phyloP scores from a whole-genome alignment of 2,113 vertebrate species.

The Tupaia tana region DNA sequence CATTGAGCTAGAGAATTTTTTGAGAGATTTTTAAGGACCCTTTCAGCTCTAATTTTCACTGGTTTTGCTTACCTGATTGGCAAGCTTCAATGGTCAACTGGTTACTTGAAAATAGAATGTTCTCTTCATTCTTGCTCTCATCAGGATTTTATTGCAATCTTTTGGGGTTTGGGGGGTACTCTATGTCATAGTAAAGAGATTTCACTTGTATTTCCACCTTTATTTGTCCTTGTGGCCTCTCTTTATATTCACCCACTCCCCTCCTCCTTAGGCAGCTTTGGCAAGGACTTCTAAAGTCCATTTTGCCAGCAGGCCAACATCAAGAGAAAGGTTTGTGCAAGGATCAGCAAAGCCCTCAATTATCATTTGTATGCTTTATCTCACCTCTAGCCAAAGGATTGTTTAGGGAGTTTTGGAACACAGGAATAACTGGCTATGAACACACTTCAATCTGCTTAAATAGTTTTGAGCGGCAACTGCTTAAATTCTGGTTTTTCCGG shows the following conservation, averaged over 20 bases:
- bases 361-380: not conserved
- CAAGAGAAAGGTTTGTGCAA: constrained; percentile 32
- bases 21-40: not conserved
- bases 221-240: not conserved
- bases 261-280: not conserved
- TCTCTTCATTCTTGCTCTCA: constrained; percentile 37
- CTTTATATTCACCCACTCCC: not conserved
- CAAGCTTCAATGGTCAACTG: constrained; percentile 27
- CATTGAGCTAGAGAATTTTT: not conserved
- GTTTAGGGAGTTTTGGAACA: not conserved
- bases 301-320: not conserved
- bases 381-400: constrained; percentile 44
- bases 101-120: constrained; percentile 68
- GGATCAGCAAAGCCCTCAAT: not conserved
- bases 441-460: not conserved
- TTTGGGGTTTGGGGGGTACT: constrained; percentile 13
- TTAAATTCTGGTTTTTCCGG: constrained; percentile 21
- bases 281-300: constrained; percentile 24
- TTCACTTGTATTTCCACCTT: not conserved
- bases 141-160: constrained; percentile 75
- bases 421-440: constrained; percentile 7
- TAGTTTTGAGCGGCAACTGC: not conserved
- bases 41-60: not conserved
- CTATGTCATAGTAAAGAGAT: constrained; percentile 10
- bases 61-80: not conserved